Evolutionary conservation across 2,888 invertebrate genomes (phyloP).

Genomic region (Drosophila subsilvestris): DNA sequence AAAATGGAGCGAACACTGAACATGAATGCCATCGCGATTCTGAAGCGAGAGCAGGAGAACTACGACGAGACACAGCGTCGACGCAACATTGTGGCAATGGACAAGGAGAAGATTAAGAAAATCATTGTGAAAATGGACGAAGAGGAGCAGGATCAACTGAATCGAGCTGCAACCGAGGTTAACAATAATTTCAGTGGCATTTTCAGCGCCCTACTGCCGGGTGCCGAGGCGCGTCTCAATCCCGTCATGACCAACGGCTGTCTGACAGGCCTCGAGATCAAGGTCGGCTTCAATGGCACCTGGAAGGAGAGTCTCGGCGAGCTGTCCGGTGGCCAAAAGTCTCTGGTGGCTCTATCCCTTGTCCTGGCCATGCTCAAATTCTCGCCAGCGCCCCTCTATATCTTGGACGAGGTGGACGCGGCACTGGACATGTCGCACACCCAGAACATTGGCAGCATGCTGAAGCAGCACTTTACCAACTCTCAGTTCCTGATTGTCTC

Average conservation of each 20-base stretch:
- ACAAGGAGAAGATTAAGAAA: conserved; percentile 89
- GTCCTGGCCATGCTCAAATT: conserved; percentile 98
- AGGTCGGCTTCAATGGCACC: conserved; percentile 94
- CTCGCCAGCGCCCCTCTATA: conserved; percentile 99
- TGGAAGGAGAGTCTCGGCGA: conserved; percentile 99
- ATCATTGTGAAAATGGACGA: conserved; percentile 95
- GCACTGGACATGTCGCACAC: conserved; percentile 99
- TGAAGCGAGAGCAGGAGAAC: conserved; percentile 94
- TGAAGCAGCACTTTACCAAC: conserved; percentile 93
- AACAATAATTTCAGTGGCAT: conserved; percentile 97
- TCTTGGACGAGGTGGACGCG: conserved; percentile 99
- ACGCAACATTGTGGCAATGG: conserved; percentile 90
- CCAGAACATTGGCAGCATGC: conserved; percentile 98
- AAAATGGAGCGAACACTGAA: conserved; percentile 90
- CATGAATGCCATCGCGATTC: conserved; percentile 93
- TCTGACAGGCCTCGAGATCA: conserved; percentile 94
- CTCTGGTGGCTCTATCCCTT: conserved; percentile 97
- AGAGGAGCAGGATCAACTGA: conserved; percentile 93
- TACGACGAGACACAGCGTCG: conserved; percentile 88
- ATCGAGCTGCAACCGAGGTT: conserved; percentile 93
- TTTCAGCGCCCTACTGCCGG: conserved; percentile 95
- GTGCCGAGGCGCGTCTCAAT: conserved; percentile 93
- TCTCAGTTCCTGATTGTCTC: conserved; percentile 99
- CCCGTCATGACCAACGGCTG: conserved; percentile 85
- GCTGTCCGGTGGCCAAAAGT: conserved; percentile 98